Conservation (phyloP, 2,888 invertebrate species). For the Archips xylosteana region DNA sequence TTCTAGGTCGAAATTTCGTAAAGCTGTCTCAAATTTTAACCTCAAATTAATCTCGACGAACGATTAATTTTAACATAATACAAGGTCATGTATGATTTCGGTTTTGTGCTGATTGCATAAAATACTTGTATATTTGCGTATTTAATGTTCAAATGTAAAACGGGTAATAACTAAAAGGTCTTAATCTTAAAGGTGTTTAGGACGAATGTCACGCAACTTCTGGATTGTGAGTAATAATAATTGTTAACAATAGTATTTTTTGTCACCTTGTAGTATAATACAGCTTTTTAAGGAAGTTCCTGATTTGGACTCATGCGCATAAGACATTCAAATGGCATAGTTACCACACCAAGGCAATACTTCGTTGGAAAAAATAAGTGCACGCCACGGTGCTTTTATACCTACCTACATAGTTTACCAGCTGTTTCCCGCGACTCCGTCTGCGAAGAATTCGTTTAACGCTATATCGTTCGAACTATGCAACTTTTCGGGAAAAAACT, state of each 20-base stretch:
- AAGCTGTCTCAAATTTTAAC: not conserved
- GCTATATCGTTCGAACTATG: too few species aligned
- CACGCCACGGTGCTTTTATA: not conserved
- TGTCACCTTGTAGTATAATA: conserved; percentile 37
- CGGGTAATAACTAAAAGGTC: not conserved
- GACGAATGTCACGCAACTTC: conserved; percentile 6
- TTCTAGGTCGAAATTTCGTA: not conserved
- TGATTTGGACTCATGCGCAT: conserved; percentile 20
- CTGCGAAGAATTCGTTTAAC: too few species aligned
- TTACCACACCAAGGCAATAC: conserved; percentile 29
- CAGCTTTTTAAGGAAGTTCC: conserved; percentile 38
- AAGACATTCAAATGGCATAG: conserved; percentile 20
- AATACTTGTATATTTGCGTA: too few species aligned
- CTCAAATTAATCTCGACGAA: not conserved
- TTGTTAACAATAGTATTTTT: conserved; percentile 33
- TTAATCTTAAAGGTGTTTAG: not conserved
- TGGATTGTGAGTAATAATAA: conserved; percentile 12
- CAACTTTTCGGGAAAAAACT: too few species aligned
- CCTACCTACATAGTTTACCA: too few species aligned
- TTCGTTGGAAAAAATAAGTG: not conserved
- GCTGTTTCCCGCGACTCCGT: too few species aligned
- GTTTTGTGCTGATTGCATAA: not conserved
- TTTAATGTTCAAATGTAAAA: not conserved
- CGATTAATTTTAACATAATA: too few species aligned
- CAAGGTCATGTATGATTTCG: conserved; percentile 1